Conservation (phyloP, 2,797 vertebrate genomes). For the Peromyscus eremicus region DNA sequence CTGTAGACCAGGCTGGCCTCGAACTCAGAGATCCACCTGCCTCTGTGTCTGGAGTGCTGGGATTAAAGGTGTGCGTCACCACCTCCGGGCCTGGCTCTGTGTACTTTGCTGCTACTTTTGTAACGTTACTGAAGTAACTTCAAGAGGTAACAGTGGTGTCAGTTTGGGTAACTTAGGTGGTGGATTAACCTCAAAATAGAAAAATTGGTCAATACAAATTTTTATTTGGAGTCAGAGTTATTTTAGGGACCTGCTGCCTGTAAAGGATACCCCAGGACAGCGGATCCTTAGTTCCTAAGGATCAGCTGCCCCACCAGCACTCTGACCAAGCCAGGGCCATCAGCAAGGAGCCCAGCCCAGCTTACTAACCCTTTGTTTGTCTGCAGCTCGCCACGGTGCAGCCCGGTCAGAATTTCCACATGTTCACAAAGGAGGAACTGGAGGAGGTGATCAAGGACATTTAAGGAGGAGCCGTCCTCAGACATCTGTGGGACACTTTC, state of each 20-base stretch:
- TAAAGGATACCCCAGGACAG: slow-evolving; percentile 83
- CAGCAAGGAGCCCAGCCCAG: background rate
- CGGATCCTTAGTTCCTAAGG: slow-evolving; percentile 76
- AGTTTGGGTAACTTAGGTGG: slow-evolving; percentile 66
- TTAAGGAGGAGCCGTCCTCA: slow-evolving; percentile 85
- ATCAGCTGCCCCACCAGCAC: slow-evolving; percentile 81
- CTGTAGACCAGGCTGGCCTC: background rate
- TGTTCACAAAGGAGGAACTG: slow-evolving; percentile 99
- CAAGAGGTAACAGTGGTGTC: background rate
- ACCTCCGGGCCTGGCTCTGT: background rate
- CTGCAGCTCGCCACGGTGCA: slow-evolving; percentile 96
- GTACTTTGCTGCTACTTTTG: slow-evolving; percentile 34
- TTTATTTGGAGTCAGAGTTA: slow-evolving; percentile 87
- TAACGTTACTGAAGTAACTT: slow-evolving; percentile 63
- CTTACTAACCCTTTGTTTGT: slow-evolving; percentile 80
- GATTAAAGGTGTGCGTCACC: background rate
- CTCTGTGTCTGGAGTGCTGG: background rate
- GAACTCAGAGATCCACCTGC: background rate
- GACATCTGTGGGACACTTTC: slow-evolving; percentile 78
- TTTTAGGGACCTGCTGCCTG: slow-evolving; percentile 84
- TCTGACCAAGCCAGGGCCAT: slow-evolving; percentile 17
- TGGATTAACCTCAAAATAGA: slow-evolving; percentile 78
- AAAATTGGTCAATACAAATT: slow-evolving; percentile 84
- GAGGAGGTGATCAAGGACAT: slow-evolving; percentile 99
- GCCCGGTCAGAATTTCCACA: slow-evolving; percentile 98